Conservation (phyloP, 1,140 invertebrate species). For the Eriocheir sinensis region DNA sequence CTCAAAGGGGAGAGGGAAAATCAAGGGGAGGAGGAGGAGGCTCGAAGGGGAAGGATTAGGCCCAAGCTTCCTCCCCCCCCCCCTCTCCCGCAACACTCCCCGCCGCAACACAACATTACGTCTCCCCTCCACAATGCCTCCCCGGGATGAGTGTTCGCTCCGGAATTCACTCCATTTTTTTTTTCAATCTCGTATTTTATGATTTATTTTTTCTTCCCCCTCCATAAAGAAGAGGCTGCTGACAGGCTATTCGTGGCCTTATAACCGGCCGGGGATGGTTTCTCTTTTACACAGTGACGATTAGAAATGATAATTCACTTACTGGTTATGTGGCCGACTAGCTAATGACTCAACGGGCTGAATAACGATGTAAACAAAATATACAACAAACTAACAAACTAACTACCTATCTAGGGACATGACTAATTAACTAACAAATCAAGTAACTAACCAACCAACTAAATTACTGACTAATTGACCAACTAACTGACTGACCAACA, state of each 20-base stretch:
- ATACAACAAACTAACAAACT: too few relatives aligned
- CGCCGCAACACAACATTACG: not conserved
- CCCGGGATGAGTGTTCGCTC: not conserved
- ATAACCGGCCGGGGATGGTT: too few relatives aligned
- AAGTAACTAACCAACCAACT: too few relatives aligned
- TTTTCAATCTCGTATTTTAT: too few relatives aligned
- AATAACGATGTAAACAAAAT: too few relatives aligned
- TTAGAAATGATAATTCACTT: not conserved
- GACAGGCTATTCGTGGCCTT: too few relatives aligned
- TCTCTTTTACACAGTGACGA: not conserved
- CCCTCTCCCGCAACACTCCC: not conserved
- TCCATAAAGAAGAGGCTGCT: too few relatives aligned
- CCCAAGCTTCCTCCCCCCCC: not conserved
- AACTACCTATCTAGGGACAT: too few relatives aligned
- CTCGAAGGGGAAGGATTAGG: not conserved
- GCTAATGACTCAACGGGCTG: not conserved
- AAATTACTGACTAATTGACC: too few relatives aligned
- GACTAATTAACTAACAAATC: too few relatives aligned
- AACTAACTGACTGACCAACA: too few relatives aligned
- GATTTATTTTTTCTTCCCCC: not conserved
- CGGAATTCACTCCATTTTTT: not conserved
- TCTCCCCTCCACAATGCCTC: not conserved
- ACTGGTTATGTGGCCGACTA: not conserved
- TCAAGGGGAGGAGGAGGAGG: not conserved
- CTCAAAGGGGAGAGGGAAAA: not conserved